phyloP scores from a whole-genome alignment of 2,797 vertebrate species.

The Somateria mollissima region DNA sequence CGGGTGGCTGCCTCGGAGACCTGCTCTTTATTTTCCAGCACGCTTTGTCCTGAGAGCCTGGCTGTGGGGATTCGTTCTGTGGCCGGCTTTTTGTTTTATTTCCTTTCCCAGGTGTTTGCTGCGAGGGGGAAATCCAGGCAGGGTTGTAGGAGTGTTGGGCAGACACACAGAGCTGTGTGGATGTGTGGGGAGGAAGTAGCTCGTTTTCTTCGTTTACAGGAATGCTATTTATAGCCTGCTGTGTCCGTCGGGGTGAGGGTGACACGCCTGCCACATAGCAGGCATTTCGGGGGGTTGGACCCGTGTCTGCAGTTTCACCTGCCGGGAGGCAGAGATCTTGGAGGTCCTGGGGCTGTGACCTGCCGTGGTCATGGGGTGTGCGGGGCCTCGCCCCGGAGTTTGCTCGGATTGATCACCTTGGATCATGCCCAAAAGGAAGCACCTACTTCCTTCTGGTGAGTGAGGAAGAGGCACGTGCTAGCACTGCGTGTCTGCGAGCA shows the following conservation, averaged over 20 bases:
- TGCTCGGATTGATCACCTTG: background rate
- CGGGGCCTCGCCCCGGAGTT: background rate
- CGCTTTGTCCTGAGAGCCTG: fast-evolving
- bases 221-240: background rate
- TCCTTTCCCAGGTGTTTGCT: fast-evolving
- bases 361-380: fast-evolving
- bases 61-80: background rate
- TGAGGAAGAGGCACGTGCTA: background rate
- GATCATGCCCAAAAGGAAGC: background rate
- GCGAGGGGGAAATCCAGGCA: background rate
- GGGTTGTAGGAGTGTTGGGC: background rate
- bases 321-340: background rate
- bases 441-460: background rate
- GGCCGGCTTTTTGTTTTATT: background rate
- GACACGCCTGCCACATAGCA: background rate
- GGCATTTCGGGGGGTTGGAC: fast-evolving
- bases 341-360: background rate
- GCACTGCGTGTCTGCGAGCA: background rate
- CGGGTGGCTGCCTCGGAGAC: background rate
- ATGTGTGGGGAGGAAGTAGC: background rate
- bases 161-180: fast-evolving
- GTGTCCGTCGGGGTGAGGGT: background rate
- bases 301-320: background rate
- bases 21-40: background rate
- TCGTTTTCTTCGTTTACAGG: background rate